A percentile compares a stretch with the other conserved stretches of the same genome.
phyloP scores from a whole-genome alignment of 2,888 invertebrate species.

The Chouioia cunea region DNA sequence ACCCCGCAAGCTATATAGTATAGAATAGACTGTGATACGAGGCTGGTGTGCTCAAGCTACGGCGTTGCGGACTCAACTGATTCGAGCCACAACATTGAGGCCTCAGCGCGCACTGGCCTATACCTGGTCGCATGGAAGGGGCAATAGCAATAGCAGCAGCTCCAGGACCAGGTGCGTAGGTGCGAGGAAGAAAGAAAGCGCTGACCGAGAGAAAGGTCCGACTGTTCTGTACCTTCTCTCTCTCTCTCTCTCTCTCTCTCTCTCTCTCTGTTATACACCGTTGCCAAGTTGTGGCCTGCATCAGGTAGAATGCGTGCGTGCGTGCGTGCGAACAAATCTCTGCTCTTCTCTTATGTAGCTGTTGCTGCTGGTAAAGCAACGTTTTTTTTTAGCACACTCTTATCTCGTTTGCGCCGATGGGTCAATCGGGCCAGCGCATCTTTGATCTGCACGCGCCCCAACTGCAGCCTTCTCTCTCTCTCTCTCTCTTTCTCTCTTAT shows the following conservation, averaged over 20 bases:
- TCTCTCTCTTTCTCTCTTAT: no score
- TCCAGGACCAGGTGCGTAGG: slow-evolving; percentile 43
- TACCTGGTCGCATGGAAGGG: slow-evolving; percentile 22
- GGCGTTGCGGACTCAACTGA: slow-evolving; percentile 60
- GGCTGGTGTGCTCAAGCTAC: slow-evolving; percentile 35
- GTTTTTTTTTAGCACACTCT: background rate
- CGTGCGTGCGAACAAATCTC: background rate
- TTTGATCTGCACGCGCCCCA: background rate
- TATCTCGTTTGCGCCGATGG: slow-evolving; percentile 14
- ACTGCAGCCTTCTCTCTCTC: background rate
- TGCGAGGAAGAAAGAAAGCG: slow-evolving; percentile 41
- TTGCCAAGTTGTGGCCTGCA: slow-evolving; percentile 57
- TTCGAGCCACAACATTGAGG: slow-evolving; percentile 49
- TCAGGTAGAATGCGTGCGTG: slow-evolving; percentile 2
- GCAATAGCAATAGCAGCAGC: slow-evolving; percentile 52
- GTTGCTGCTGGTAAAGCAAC: background rate
- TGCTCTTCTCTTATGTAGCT: background rate
- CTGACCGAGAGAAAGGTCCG: slow-evolving; percentile 44
- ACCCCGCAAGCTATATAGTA: no score
- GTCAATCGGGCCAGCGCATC: slow-evolving; percentile 12
- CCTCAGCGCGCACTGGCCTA: slow-evolving; percentile 46
- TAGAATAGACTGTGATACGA: slow-evolving; percentile 46
- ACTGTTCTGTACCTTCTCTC: no score
- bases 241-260: slow-evolving; percentile 19
- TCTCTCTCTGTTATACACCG: slow-evolving; percentile 49